Evolutionary conservation across 2,797 vertebrate species (phyloP), one percentile per base, ranked within the genome.

Genomic region (Simalia tracyae): DNA sequence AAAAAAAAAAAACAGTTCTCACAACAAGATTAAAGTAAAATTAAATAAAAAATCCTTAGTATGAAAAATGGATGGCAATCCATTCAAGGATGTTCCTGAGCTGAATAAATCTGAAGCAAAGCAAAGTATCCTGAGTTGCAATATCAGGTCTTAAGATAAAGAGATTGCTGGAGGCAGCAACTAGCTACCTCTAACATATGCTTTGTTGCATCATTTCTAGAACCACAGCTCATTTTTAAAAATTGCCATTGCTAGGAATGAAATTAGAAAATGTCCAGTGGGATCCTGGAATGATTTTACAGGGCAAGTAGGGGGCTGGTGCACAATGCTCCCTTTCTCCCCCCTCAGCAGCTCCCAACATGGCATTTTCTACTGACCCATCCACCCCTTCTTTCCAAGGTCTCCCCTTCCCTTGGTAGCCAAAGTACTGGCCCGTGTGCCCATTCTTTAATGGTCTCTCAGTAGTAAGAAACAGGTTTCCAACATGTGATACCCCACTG

Each of bases 391-490:
- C 6, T 54, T 54, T 8, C 1, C 59, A 15, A 54, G 50, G 50
- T 1, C 5, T 1, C n/a, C 4, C 12, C 28, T 2, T 28, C 0
- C 15, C 31, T 19, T 1, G 0, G 7, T 42, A 22, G 36, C 42
- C 19, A 81, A 76, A 76, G 36, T 36, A 81, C 46, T 81, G 36
- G 72, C 42, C 42, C 1, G 2, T 46, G 76, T 46, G 76, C 42
- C 76, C 76, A 24, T 81, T 81, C 76, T 81, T 81, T 81, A 81
- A 46, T 46, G 24, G 1, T 7, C 2, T 81, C 76, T 46, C 36
- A 11, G 42, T 54, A 54, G 50, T 54, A 81, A 4, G 76, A 24
- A 81, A 81, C 9, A 46, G 19, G 9, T 81, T 46, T 24, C 76
- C 42, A 81, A 19, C 22, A 46, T 81, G 36, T 19, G 46, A 46